Conservation (phyloP, 2,888 invertebrate genomes). For the Orthosia gothica region DNA sequence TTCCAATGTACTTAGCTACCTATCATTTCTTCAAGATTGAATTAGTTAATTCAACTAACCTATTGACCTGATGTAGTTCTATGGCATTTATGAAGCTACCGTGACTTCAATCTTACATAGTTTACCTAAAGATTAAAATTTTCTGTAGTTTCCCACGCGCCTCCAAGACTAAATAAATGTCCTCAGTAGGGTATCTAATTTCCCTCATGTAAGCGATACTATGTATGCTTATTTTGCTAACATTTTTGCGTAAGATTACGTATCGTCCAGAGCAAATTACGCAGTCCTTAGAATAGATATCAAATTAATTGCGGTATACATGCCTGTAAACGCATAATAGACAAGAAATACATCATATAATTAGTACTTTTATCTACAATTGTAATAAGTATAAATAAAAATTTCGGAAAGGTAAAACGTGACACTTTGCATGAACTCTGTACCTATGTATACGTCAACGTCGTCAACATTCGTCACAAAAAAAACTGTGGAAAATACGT, state of each 20-base stretch:
- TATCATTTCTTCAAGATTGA: not conserved
- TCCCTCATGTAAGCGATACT: slow-evolving; percentile 75
- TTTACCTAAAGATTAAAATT: slow-evolving; percentile 74
- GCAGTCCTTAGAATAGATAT: slow-evolving; percentile 40
- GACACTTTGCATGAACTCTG: slow-evolving; percentile 32
- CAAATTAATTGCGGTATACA: slow-evolving; percentile 47
- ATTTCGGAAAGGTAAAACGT: slow-evolving; percentile 26
- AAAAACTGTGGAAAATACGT: slow-evolving; percentile 41
- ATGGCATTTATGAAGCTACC: not conserved
- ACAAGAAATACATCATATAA: not conserved
- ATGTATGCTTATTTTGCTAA: slow-evolving; percentile 51
- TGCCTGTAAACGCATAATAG: slow-evolving; percentile 4
- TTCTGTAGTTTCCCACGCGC: slow-evolving; percentile 83
- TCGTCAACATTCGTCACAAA: slow-evolving; percentile 24
- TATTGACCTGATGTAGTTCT: not conserved
- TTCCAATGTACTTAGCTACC: not conserved
- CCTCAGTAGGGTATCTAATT: slow-evolving; percentile 72
- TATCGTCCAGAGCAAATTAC: slow-evolving; percentile 53
- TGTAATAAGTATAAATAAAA: not conserved
- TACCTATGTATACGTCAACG: slow-evolving; percentile 8
- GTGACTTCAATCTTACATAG: slow-evolving; percentile 22
- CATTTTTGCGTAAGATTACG: slow-evolving; percentile 65
- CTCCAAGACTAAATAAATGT: slow-evolving; percentile 67
- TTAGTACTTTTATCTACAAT: not conserved
- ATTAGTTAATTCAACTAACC: too few relatives aligned